Conservation (phyloP, 1,140 invertebrate species). For the Coptotermes formosanus region DNA sequence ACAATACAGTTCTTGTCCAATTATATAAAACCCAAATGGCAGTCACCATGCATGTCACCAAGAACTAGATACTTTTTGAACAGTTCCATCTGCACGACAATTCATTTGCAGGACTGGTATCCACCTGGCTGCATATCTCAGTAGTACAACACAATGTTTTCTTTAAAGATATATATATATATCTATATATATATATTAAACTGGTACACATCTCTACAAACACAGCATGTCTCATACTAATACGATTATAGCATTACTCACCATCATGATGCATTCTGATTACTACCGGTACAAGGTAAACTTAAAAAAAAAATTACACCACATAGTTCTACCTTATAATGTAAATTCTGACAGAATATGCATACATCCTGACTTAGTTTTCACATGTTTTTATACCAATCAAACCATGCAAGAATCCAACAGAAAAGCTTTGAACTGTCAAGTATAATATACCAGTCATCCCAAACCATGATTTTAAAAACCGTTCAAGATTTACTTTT, state of each 20-base stretch:
- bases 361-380: constrained; percentile 33
- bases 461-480: constrained; percentile 22
- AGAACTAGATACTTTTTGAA: not conserved
- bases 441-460: constrained; percentile 4
- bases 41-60: not conserved
- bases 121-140: not conserved
- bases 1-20: too few species aligned
- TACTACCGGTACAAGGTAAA: not conserved
- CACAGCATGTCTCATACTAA: constrained; percentile 5
- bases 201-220: not conserved
- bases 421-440: not conserved
- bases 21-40: too few species aligned
- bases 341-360: constrained; percentile 25
- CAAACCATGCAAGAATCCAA: constrained; percentile 36
- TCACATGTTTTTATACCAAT: constrained; percentile 29
- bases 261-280: not conserved
- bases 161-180: not conserved
- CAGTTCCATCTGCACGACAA: not conserved
- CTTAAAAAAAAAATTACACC: not conserved
- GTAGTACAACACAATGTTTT: not conserved
- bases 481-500: not conserved
- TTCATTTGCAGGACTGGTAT: not conserved
- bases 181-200: not conserved
- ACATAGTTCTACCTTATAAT: constrained; percentile 5
- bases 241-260: not conserved